Evolutionary conservation across 2,797 vertebrate species (phyloP).

Genomic region (Spinus pinus): DNA sequence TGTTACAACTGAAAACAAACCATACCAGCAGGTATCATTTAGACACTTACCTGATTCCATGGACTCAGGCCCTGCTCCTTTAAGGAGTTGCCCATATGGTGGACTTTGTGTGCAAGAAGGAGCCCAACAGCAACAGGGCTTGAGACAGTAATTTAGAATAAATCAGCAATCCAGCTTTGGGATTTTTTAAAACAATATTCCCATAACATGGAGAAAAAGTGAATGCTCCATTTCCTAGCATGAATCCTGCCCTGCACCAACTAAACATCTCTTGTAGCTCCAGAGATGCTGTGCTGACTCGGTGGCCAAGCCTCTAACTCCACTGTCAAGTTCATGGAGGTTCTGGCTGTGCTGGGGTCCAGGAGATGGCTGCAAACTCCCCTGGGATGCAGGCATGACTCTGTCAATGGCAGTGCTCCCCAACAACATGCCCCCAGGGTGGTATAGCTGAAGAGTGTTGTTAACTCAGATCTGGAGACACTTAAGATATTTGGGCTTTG

Average conservation of each 20-base stretch:
- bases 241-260: accelerated
- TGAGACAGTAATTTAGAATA: background rate
- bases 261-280: background rate
- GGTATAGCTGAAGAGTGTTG: background rate
- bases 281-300: background rate
- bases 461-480: background rate
- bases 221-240: background rate
- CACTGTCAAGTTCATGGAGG: background rate
- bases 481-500: background rate
- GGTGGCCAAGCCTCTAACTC: accelerated
- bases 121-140: background rate
- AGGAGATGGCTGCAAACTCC: background rate
- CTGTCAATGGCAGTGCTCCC: too few species aligned
- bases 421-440: too few species aligned
- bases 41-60: background rate
- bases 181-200: background rate
- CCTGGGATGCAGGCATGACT: accelerated
- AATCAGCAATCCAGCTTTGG: background rate
- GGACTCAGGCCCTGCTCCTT: background rate
- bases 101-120: background rate
- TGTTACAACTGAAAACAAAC: background rate
- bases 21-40: background rate
- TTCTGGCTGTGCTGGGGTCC: background rate
- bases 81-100: background rate
- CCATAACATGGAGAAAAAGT: background rate